Evolutionary conservation across 2,113 vertebrate genomes (phyloP), one percentile per base, ranked within the genome.

Genomic region (Microcebus jonahi): DNA sequence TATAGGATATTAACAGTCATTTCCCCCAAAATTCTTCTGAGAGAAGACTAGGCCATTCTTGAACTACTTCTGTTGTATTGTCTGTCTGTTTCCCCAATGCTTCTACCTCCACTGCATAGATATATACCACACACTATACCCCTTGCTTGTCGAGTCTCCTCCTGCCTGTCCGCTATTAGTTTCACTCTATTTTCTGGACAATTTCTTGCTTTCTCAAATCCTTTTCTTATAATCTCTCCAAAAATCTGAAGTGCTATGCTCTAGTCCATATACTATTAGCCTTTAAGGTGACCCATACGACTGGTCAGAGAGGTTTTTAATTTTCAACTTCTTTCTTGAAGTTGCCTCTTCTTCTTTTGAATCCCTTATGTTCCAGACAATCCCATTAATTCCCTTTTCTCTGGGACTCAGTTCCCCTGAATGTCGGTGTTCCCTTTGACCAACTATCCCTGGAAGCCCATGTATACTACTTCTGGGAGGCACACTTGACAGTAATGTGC

Each of bases 131-230:
- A 48, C 29, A 13, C 55, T 21, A 23, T 39, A 9, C 2, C 4
- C 0, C 9, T 77, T 70, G 29, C 34, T 90, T 73, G 6, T 55
- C 5, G 4, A 68, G 48, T 71, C 23, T 39, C 8, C 65, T 93
- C 67, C 45, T 61, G 27, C 20, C 29, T 93, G 31, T 0, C 1
- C 5, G 76, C 45, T 71, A 57, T 76, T 65, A 45, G 12, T 65
- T 67, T 87, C 48, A 27, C 29, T 48, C 59, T 91, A 73, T 81
- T 81, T 95, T 81, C 63, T 91, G 42, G 48, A 15, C 10, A 59
- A 34, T 76, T 92, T 73, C 45, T 90, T 94, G 18, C 9, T 93
- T 93, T 93, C 42, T 93, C 81, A 65, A 50, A 82, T 45, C 14
- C 8, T 36, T 85, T 79, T 27, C 39, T 18, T 25, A 34, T 73